phyloP scores from a whole-genome alignment of 2,888 invertebrate species.

The Parnassius mnemosyne region DNA sequence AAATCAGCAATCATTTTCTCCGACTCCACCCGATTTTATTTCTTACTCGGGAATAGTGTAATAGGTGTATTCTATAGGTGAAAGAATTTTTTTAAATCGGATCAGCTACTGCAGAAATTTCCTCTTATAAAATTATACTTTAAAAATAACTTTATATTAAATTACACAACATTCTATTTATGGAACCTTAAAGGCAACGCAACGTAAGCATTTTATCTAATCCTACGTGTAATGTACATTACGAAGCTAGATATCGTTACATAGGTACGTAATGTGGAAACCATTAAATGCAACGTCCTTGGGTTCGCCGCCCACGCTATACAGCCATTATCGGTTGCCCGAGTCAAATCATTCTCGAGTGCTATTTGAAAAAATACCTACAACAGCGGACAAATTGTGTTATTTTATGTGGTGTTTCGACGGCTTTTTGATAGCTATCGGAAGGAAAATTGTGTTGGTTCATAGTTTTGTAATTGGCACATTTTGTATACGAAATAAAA shows the following conservation, averaged over 20 bases:
- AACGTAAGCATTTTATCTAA: slow-evolving; percentile 17
- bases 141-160: no score
- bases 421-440: slow-evolving; percentile 1
- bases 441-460: neutral
- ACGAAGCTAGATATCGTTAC: slow-evolving; percentile 24
- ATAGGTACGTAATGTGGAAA: slow-evolving; percentile 5
- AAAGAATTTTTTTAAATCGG: no score
- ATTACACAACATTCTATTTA: no score
- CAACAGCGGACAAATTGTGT: neutral
- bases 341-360: slow-evolving; percentile 3
- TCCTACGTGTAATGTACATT: slow-evolving; percentile 13
- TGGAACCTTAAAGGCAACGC: neutral
- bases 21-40: no score
- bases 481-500: neutral
- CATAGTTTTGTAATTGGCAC: neutral
- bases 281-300: slow-evolving; percentile 16
- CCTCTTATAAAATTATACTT: no score
- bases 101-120: no score
- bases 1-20: no score
- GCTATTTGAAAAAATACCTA: slow-evolving; percentile 3
- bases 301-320: slow-evolving; percentile 19
- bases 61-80: no score
- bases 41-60: no score
- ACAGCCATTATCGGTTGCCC: slow-evolving; percentile 16
- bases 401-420: neutral